These are phyloP conservation scores for Siphamia tubifer DNA, from an alignment of 2,113 vertebrate species.

Conservation along the genomic window DNA sequence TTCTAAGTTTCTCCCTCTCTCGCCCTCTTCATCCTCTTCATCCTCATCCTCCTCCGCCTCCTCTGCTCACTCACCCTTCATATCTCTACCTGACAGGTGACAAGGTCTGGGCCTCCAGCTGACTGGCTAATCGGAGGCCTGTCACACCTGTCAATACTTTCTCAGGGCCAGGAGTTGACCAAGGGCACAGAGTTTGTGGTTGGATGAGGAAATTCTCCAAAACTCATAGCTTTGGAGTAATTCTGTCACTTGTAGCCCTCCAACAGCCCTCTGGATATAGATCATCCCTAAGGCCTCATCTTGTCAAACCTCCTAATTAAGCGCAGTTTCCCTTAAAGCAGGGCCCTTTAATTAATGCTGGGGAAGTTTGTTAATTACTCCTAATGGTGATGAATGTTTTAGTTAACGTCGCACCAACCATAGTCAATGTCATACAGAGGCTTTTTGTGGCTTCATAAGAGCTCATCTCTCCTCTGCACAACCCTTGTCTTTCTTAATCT, in stretches of 20 bases:
- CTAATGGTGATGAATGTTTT: constrained; percentile 77
- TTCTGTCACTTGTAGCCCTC: constrained; percentile 64
- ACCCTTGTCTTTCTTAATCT: neutral
- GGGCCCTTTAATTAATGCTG: constrained; percentile 70
- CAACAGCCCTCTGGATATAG: constrained; percentile 73
- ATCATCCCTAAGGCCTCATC: constrained; percentile 82
- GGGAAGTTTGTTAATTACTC: constrained; percentile 76
- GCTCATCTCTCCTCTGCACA: neutral
- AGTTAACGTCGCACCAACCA: constrained; percentile 45
- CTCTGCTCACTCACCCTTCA: constrained; percentile 83
- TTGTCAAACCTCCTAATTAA: constrained; percentile 81
- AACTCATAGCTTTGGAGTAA: constrained; percentile 75
- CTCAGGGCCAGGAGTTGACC: constrained; percentile 69
- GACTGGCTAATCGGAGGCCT: constrained; percentile 98
- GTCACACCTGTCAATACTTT: constrained; percentile 97
- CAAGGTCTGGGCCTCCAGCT: constrained; percentile 91
- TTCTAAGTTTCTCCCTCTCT: neutral
- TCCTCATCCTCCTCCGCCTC: constrained; percentile 17
- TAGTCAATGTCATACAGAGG: constrained; percentile 46
- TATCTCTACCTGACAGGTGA: constrained; percentile 95
- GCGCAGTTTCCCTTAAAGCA: constrained; percentile 72
- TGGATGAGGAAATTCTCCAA: constrained; percentile 36
- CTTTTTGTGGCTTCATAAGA: neutral
- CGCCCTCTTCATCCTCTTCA: too few relatives aligned
- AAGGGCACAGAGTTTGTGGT: constrained; percentile 53